These are phyloP conservation scores for Threskiornis aethiopicus DNA, from an alignment of 2,797 vertebrate species.

Conservation along the genomic window DNA sequence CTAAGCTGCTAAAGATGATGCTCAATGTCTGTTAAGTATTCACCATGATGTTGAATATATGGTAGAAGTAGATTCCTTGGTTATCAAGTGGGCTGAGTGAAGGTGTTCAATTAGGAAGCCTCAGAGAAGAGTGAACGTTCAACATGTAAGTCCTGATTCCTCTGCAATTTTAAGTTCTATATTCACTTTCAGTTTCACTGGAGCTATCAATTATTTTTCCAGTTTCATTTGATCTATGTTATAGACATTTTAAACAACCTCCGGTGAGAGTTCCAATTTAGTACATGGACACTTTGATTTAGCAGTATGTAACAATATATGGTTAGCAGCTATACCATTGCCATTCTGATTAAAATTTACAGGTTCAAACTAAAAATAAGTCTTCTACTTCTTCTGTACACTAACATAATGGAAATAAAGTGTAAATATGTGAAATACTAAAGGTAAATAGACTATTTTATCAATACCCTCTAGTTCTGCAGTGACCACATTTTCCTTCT, in stretches of 20 bases:
- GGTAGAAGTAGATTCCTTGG: background rate
- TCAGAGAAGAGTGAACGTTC: background rate
- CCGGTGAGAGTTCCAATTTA: slow-evolving; percentile 33
- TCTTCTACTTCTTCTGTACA: background rate
- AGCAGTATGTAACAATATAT: background rate
- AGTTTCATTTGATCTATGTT: background rate
- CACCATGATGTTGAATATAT: background rate
- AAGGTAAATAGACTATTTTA: slow-evolving; percentile 1
- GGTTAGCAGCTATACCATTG: background rate
- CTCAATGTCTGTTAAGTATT: background rate
- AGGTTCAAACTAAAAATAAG: slow-evolving; percentile 40
- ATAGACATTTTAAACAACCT: slow-evolving; percentile 45
- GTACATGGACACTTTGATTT: background rate
- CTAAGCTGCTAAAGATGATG: background rate
- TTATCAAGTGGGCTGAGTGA: background rate
- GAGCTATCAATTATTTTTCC: background rate
- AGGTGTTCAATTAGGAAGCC: background rate
- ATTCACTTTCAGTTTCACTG: background rate
- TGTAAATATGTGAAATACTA: background rate
- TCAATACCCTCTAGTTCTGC: slow-evolving; percentile 25
- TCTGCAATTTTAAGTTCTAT: background rate
- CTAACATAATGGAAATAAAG: slow-evolving; percentile 28
- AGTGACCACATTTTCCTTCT: background rate
- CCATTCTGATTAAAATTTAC: slow-evolving; percentile 44
- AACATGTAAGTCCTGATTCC: background rate